Evolutionary conservation across 2,888 invertebrate species (phyloP), one percentile per base, ranked within the genome.

Genomic region (Sturmia bella): DNA sequence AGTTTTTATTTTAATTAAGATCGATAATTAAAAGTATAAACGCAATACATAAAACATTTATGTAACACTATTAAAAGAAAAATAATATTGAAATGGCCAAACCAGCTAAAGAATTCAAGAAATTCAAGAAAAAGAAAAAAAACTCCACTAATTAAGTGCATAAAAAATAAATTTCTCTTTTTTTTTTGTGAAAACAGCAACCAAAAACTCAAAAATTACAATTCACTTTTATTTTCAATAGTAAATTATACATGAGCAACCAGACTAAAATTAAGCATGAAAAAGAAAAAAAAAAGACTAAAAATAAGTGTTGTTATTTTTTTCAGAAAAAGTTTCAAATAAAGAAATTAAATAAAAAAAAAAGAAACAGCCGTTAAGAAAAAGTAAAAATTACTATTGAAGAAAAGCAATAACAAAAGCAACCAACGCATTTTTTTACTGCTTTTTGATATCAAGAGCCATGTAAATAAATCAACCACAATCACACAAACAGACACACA

Each of bases 141-240:
- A 32, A 75, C 73, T 73, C n/a, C 39, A 73, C 50, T 68, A 81
- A 80, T 80, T 73, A 80, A 66, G 69, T 57, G 32, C n/a, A 56
- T 11, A 64, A 39, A 45, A 63, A 73, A 56, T 15, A 74, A 80
- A 70, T 83, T 78, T 77, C 74, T 75, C 78, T 83, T 79, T 83
- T 75, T 69, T 68, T 56, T 48, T n/a, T 50, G 12, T 63, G 45
- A 37, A 45, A 41, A 64, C 15, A 37, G 37, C 43, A 39, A 41
- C 19, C 32, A 37, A 80, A 74, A 79, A 48, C 66, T 76, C 61
- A 27, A 48, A 77, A 66, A 57, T 75, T 56, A 81, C 76, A 86
- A 87, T 84, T 85, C 86, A 86, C 85, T 88, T 88, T 88, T 87
- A 81, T 75, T 87, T 88, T 88, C 84, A 73, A 74, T 77, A 68